Conservation (phyloP, 2,888 invertebrate species). For the Plebejus anna region DNA sequence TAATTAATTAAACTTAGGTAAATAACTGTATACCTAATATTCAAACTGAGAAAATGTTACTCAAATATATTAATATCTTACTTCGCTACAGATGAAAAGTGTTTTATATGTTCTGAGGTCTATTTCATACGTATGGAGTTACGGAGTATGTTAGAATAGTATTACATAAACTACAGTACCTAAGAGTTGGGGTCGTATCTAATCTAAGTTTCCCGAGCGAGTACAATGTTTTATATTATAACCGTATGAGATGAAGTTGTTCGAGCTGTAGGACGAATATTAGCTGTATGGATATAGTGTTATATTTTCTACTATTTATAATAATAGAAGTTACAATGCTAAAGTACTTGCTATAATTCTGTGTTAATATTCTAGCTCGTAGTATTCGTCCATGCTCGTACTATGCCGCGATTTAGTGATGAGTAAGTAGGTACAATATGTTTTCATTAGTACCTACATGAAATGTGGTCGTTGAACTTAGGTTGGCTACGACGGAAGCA, state of each 20-base stretch:
- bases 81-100: neutral
- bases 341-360: neutral
- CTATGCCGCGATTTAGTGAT: neutral
- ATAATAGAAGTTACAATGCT: neutral
- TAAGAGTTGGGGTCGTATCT: slow-evolving; percentile 19
- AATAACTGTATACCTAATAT: neutral
- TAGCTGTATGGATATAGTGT: neutral
- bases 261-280: neutral
- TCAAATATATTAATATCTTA: neutral
- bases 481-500: slow-evolving; percentile 53
- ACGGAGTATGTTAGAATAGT: neutral
- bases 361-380: neutral
- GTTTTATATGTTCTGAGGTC: neutral
- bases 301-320: neutral
- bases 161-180: neutral
- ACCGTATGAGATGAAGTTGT: slow-evolving; percentile 10
- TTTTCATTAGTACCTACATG: slow-evolving; percentile 32
- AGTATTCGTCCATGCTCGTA: neutral
- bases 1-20: neutral
- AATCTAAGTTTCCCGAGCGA: slow-evolving; percentile 30
- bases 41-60: too few relatives aligned
- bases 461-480: slow-evolving; percentile 57
- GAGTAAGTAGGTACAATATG: slow-evolving; percentile 29
- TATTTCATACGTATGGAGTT: neutral
- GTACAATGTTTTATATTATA: slow-evolving; percentile 18